Evolutionary conservation across 2,888 invertebrate genomes (phyloP), one percentile per base, ranked within the genome.

Genomic region (Leptinotarsa rubiginosa): DNA sequence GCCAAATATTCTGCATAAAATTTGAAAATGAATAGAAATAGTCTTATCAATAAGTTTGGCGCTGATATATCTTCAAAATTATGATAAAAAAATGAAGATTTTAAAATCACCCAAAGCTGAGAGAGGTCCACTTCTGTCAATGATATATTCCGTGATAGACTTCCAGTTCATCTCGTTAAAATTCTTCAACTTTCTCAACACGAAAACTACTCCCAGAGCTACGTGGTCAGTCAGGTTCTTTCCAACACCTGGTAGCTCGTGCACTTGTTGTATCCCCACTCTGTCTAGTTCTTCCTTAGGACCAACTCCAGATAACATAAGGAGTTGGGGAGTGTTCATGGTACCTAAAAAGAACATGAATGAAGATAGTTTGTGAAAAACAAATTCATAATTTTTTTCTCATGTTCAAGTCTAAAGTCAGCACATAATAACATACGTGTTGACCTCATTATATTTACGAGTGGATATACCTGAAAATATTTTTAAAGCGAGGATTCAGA

Each of bases 201-300:
- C 7, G 18, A 65, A 66, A 15, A 18, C 15, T 10, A 71, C 59
- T 59, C 86, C 86, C 41, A 91, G 90, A 1, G 92, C 91, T 0
- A 92, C 91, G 80, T 93, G 93, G 83, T 93, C 92, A 72, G 92
- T 92, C 0, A 93, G 86, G 81, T 93, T 93, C 81, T 91, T 90
- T 0, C 93, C 93, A 0, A 93, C 93, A 0, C 92, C 93, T 0
- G 92, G 92, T 20, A 92, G 86, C 76, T 93, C 89, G 72, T 90
- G 89, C 41, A 92, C 87, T 3, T 91, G 88, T 2, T 90, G 89
- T 25, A 93, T 90, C 71, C 91, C 90, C 69, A 91, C 89, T 65
- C 88, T 87, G 54, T 89, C 86, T 1, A 93, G 86, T 50, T 91
- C 91, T 7, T 90, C 88, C 79, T 89, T 90, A 0, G 92, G 91